These are phyloP conservation scores for Dunckerocampus dactyliophorus DNA, from an alignment of 2,113 vertebrate genomes.

Conservation along the genomic window DNA sequence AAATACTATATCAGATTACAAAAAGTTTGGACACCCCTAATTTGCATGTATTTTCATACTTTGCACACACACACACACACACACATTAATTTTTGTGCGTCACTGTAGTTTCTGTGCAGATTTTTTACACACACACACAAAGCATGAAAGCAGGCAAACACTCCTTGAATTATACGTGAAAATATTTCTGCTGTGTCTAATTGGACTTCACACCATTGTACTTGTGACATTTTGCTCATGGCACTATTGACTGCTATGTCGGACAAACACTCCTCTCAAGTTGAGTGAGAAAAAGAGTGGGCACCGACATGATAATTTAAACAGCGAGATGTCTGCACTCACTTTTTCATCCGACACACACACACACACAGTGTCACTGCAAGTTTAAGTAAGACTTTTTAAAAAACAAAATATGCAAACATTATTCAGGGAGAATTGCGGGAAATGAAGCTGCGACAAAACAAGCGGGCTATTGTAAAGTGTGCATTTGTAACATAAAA, in stretches of 20 bases:
- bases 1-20: no score
- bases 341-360: slow-evolving; percentile 52
- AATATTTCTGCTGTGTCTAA: slow-evolving; percentile 45
- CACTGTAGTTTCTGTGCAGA: no score
- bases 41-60: no score
- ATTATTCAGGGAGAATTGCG: no score
- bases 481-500: neutral
- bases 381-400: slow-evolving; percentile 42
- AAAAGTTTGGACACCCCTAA: no score
- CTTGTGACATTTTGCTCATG: slow-evolving; percentile 75
- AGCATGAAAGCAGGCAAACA: no score
- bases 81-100: no score
- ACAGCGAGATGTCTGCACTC: slow-evolving; percentile 71
- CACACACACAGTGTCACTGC: slow-evolving; percentile 52
- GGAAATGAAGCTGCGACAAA: neutral
- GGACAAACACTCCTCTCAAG: slow-evolving; percentile 68
- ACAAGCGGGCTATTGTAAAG: neutral
- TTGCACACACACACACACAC: no score
- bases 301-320: slow-evolving; percentile 74
- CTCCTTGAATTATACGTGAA: no score
- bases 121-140: no score
- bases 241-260: slow-evolving; percentile 73
- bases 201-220: slow-evolving; percentile 70
- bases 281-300: slow-evolving; percentile 76
- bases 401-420: neutral